Evolutionary conservation across 1,140 invertebrate genomes (phyloP).

Genomic region (Arion vulgaris): DNA sequence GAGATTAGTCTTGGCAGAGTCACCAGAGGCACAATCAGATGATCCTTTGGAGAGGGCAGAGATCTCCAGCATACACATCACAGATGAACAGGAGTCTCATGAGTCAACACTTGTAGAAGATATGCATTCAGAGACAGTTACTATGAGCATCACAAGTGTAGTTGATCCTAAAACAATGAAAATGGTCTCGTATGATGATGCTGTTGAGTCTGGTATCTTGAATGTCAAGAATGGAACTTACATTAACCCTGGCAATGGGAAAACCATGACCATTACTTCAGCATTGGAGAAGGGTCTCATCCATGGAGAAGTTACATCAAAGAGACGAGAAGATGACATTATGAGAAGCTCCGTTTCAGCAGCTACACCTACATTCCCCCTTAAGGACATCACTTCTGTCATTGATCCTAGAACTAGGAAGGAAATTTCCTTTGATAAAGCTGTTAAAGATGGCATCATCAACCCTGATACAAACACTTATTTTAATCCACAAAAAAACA

Average conservation of each 20-base stretch:
- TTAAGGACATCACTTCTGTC: constrained; percentile 80
- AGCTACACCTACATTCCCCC: constrained; percentile 52
- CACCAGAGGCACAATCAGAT: constrained; percentile 51
- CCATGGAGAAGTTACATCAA: constrained; percentile 66
- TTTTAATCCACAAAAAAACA: constrained; percentile 82
- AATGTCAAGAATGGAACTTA: constrained; percentile 82
- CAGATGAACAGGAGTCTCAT: constrained; percentile 62
- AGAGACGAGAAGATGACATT: constrained; percentile 61
- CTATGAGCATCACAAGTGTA: constrained; percentile 77
- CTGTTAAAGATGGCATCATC: constrained; percentile 80
- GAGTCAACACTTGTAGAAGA: constrained; percentile 68
- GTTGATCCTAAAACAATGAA: constrained; percentile 87
- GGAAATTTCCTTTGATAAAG: constrained; percentile 80
- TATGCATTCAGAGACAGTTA: constrained; percentile 68
- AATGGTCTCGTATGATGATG: constrained; percentile 86
- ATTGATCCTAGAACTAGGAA: constrained; percentile 83
- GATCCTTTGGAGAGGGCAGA: constrained; percentile 48
- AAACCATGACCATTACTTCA: constrained; percentile 74
- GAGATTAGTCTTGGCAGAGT: constrained; percentile 62
- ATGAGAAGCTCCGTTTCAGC: constrained; percentile 62
- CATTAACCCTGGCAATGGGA: constrained; percentile 84
- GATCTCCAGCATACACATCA: constrained; percentile 65
- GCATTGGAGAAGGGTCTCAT: constrained; percentile 80
- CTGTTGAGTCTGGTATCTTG: constrained; percentile 86
- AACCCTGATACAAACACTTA: constrained; percentile 88